These are phyloP conservation scores for Sinella curviseta DNA, from an alignment of 1,140 invertebrate species.

Conservation along the genomic window DNA sequence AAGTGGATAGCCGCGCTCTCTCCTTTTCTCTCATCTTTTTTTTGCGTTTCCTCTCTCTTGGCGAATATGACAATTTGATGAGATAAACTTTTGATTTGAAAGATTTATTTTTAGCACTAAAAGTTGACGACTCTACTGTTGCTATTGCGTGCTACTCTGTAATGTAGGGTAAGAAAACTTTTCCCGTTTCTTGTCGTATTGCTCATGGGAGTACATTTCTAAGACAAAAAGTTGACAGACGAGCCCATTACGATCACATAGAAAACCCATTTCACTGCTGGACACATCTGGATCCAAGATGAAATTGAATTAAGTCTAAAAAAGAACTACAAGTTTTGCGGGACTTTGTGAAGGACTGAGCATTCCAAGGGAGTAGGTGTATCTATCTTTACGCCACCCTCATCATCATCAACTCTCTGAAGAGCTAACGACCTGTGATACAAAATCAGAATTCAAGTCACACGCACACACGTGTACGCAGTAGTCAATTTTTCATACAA, in stretches of 20 bases:
- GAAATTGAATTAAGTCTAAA: background rate
- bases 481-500: no score
- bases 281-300: background rate
- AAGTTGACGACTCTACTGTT: background rate
- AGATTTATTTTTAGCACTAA: constrained; percentile 2
- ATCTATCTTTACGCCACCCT: background rate
- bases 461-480: no score
- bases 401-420: background rate
- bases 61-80: background rate
- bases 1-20: no score
- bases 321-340: no score
- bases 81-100: constrained; percentile 2
- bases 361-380: background rate
- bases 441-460: background rate
- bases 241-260: background rate
- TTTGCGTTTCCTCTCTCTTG: background rate
- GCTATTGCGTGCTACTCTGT: no score
- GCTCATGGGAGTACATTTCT: background rate
- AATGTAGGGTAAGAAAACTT: no score
- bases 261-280: background rate
- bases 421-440: background rate
- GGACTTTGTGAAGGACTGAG: no score
- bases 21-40: no score
- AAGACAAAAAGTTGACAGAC: background rate
- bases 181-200: no score